These are phyloP conservation scores for Drosophila sp. DNA, from an alignment of 1,140 invertebrate genomes.

Conservation along the genomic window DNA sequence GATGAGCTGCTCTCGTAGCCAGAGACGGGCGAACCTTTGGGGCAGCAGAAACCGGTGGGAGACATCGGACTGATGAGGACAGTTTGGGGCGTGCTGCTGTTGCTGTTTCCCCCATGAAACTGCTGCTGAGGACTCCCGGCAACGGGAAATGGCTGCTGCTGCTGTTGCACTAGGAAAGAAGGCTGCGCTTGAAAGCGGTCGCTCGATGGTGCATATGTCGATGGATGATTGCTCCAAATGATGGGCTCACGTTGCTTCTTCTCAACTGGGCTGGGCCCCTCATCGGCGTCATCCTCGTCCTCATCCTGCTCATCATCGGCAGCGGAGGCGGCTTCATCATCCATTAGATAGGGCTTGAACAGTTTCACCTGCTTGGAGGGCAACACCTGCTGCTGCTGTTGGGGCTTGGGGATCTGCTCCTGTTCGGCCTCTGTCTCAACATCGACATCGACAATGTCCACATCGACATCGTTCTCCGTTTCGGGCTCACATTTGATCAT, in stretches of 20 bases:
- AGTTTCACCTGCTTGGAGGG: conserved; percentile 85
- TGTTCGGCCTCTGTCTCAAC: conserved; percentile 40
- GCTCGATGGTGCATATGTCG: conserved; percentile 23
- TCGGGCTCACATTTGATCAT: conserved; percentile 62
- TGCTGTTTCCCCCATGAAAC: conserved; percentile 50
- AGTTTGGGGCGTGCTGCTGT: conserved; percentile 51
- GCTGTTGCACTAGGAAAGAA: conserved; percentile 33
- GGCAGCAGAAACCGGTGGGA: conserved; percentile 70
- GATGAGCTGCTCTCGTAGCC: conserved; percentile 82
- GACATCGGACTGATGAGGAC: conserved; percentile 62
- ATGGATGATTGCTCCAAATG: conserved; percentile 69
- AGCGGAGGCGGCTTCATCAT: conserved; percentile 64
- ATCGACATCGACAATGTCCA: conserved; percentile 45
- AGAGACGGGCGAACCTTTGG: conserved; percentile 80
- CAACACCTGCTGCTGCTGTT: conserved; percentile 39
- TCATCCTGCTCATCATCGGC: conserved; percentile 80
- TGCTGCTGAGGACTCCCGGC: conserved; percentile 59
- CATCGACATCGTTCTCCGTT: conserved; percentile 33
- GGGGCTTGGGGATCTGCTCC: neutral
- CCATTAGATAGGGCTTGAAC: conserved; percentile 88
- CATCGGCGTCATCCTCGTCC: conserved; percentile 79
- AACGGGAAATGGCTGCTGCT: conserved; percentile 62
- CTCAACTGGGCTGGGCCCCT: conserved; percentile 65
- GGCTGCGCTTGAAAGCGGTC: conserved; percentile 42
- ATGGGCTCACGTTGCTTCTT: conserved; percentile 59